Percentiles rank a stretch among this genome's conserved stretches.
Conservation (phyloP, 2,888 invertebrate species). For the Luffia ferchaultella region DNA sequence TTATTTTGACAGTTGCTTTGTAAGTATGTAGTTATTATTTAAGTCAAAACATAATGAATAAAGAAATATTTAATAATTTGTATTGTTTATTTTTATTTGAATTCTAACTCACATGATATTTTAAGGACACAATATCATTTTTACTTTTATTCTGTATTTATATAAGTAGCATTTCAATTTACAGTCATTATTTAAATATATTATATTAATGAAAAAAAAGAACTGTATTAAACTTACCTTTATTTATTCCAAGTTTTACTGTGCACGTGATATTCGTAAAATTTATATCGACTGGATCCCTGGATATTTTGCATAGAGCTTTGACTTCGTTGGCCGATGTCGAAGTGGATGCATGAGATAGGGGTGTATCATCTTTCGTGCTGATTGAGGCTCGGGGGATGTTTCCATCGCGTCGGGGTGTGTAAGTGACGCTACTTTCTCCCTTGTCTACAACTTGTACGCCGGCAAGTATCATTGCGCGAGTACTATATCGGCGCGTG, state of each 20-base stretch:
- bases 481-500: conserved; percentile 42
- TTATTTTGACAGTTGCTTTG: too few relatives aligned
- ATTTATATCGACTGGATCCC: conserved; percentile 72
- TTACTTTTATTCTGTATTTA: too few relatives aligned
- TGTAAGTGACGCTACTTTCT: conserved; percentile 12
- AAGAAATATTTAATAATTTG: too few relatives aligned
- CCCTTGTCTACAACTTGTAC: conserved; percentile 45
- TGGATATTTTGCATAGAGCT: conserved; percentile 24
- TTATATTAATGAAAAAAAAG: too few relatives aligned
- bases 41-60: too few relatives aligned
- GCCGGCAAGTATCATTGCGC: conserved; percentile 52
- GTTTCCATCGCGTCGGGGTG: conserved; percentile 8
- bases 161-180: too few relatives aligned
- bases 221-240: conserved; percentile 65
- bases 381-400: conserved; percentile 7
- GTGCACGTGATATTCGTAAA: conserved; percentile 79
- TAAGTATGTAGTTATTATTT: too few relatives aligned
- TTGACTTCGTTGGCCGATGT: background rate
- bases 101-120: too few relatives aligned
- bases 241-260: conserved; percentile 75
- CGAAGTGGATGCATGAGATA: conserved; percentile 8
- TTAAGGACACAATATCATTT: too few relatives aligned
- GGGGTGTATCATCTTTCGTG: conserved; percentile 9
- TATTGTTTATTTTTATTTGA: too few relatives aligned
- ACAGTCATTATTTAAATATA: too few relatives aligned